Base-by-base conservation (phyloP, 2,888 invertebrate genomes). In the Cheilosia urbana region DNA sequence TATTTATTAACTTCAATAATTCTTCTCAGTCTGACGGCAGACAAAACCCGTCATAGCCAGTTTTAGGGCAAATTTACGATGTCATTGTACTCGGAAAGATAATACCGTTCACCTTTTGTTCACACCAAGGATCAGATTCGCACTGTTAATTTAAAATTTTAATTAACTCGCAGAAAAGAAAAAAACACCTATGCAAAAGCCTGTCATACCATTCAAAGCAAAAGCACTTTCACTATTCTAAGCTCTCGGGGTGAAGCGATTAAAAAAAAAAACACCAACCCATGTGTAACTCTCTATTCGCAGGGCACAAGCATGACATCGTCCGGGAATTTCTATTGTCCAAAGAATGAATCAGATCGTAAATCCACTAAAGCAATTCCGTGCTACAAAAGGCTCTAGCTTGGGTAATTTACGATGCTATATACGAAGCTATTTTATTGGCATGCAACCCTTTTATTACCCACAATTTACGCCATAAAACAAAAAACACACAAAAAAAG, bases 301-400 rank as follows among this genome's bases (percentile, higher is more conserved):
- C 24, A 40, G 55, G 49, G 47, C 27, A 55, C 27, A 27, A 30
- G 40, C 47, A 57, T 40, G 55, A 63, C 40, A 65, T 63, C 71
- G 63, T 45, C 57, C 34, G 40, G 71, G 21, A 34, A 58, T 51
- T 77, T 77, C 76, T 77, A 81, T 85, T 85, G 85, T 85, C 62
- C 60, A 24, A 71, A 72, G 77, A 83, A 83, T 77, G 68, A 72
- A 81, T 85, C 66, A 77, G 76, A 85, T 84, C 84, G 81, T 85
- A 85, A 85, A 85, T 85, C 72, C 71, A 81, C 62, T 57, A 81
- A 77, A 77, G 72, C 81, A 72, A 77, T 77, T 81, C 62, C 77
- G 71, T 49, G 66, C 66, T 76, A 75, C 62, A 77, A 85, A 82
- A 83, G 77, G 47, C 76, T 73, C 65, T 72, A 72, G 81, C 62